Evolutionary conservation across 2,797 vertebrate genomes (phyloP).

Genomic region (Meriones psammophilus): DNA sequence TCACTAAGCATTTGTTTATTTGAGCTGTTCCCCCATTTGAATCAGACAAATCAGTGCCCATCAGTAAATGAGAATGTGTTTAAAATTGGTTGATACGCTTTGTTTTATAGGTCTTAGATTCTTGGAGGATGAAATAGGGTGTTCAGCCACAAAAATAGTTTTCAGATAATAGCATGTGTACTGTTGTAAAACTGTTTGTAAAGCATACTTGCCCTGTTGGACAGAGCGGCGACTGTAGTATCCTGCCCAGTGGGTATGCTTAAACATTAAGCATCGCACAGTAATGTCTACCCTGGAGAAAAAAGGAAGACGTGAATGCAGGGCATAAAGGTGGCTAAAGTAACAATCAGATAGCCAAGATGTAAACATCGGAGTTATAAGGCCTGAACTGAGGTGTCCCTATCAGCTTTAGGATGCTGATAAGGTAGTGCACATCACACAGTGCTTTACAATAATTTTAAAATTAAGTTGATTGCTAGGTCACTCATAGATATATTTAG

Average conservation of each 20-base stretch:
- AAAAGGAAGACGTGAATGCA: background rate
- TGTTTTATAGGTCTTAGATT: conserved; percentile 13
- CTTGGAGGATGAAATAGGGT: background rate
- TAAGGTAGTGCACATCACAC: background rate
- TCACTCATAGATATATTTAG: background rate
- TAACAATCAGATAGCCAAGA: background rate
- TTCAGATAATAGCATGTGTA: background rate
- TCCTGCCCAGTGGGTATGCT: background rate
- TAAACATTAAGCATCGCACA: fast-evolving
- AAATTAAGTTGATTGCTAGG: background rate
- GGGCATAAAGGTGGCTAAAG: background rate
- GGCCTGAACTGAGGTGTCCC: background rate
- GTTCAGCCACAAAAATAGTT: background rate
- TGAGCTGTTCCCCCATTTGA: conserved; percentile 56
- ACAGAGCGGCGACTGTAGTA: background rate
- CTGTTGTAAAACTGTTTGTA: background rate
- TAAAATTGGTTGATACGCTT: conserved; percentile 12
- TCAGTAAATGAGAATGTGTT: conserved; percentile 25
- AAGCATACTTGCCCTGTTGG: background rate
- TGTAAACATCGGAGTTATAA: fast-evolving
- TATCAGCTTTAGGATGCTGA: background rate
- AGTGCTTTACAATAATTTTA: background rate
- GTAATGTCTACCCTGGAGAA: background rate
- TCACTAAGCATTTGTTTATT: conserved; percentile 65
- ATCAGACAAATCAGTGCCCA: background rate